Conservation (phyloP, 2,113 vertebrate genomes). For the Saccopteryx leptura region DNA sequence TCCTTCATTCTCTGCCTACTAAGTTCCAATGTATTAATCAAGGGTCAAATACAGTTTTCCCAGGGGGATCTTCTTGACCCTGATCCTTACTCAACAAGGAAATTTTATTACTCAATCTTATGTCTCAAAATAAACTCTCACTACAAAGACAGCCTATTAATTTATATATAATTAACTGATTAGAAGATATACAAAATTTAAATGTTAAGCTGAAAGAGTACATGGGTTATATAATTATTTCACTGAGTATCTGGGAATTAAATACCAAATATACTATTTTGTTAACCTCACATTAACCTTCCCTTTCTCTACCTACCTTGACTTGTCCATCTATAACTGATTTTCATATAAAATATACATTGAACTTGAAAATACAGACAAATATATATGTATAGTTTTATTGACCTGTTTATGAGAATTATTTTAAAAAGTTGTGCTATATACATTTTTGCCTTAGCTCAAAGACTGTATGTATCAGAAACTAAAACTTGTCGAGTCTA, state of each 20-base stretch:
- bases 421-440: background rate
- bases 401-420: background rate
- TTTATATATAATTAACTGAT: background rate
- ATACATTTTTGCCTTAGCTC: constrained; percentile 37
- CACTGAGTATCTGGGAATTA: background rate
- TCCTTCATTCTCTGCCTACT: background rate
- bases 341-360: background rate
- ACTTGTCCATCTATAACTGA: background rate
- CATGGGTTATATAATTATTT: background rate
- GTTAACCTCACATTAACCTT: background rate
- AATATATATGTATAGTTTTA: background rate
- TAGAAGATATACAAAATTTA: background rate
- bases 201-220: background rate
- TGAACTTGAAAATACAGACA: background rate
- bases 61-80: background rate
- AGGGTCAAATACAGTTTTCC: background rate
- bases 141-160: background rate
- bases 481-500: constrained; percentile 36
- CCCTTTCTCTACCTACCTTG: background rate
- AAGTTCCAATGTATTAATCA: background rate
- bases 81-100: background rate
- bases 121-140: background rate
- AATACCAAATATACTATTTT: background rate
- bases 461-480: constrained; percentile 48
- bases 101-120: background rate